Evolutionary conservation across 1,140 invertebrate species (phyloP).

Genomic region (Philotrypesis tridentata): DNA sequence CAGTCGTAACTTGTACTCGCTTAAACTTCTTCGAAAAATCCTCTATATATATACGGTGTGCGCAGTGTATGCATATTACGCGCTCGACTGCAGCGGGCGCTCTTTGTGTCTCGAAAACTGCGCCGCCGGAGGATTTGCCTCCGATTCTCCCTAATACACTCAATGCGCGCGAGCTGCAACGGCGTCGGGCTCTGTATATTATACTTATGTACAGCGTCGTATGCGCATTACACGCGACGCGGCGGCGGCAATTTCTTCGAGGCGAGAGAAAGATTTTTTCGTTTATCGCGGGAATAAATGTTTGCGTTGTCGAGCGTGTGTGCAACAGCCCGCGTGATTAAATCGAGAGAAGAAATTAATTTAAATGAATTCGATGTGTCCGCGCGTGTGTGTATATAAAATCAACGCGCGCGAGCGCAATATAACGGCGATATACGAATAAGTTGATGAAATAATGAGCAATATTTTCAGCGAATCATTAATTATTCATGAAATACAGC

Average conservation of each 20-base stretch:
- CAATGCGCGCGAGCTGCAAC: too few relatives aligned
- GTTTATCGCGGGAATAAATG: too few relatives aligned
- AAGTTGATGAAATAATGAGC: conserved; percentile 7
- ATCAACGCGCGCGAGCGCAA: conserved; percentile 27
- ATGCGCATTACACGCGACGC: too few relatives aligned
- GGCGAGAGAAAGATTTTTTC: too few relatives aligned
- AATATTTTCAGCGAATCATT: conserved; percentile 29
- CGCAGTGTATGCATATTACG: too few relatives aligned
- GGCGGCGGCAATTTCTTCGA: too few relatives aligned
- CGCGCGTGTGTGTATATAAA: background rate
- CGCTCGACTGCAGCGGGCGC: too few relatives aligned
- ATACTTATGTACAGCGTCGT: too few relatives aligned
- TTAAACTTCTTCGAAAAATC: conserved; percentile 53
- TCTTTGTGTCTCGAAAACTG: conserved; percentile 44
- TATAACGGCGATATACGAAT: conserved; percentile 24
- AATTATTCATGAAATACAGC: conserved; percentile 30
- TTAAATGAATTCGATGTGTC: conserved; percentile 28
- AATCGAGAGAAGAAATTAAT: conserved; percentile 38
- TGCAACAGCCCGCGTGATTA: conserved; percentile 38
- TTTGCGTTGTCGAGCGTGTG: too few relatives aligned
- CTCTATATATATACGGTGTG: conserved; percentile 2
- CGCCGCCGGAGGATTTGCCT: too few relatives aligned
- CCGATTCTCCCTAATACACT: too few relatives aligned
- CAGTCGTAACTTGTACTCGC: background rate
- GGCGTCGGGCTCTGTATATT: too few relatives aligned